Evolutionary conservation across 2,888 invertebrate genomes (phyloP), one percentile per base, ranked within the genome.

Genomic region (Ptychoptera albimana): DNA sequence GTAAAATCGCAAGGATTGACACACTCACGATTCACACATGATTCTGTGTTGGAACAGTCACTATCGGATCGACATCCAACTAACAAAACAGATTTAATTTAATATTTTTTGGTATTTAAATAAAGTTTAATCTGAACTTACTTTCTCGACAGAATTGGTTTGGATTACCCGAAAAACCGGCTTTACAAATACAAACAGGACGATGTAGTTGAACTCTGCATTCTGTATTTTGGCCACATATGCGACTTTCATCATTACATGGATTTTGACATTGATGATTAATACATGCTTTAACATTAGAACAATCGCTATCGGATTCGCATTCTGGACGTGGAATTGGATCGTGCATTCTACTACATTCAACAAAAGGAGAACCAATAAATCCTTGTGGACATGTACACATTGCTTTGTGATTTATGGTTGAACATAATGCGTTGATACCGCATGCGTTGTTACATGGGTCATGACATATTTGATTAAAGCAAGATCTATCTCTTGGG

Each of bases 61-160:
- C 79, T 78, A 59, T 91, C 85, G 40, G 79, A 77, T 53, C 84
- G 77, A 56, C 92, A 92, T 53, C 91, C 87, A 52, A 86, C 80
- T 79, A 61, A 40, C 69, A 46, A 51, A 48, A 45, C 13, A 29
- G 37, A 9, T 30, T 30, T 43, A 13, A 41, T 12, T 12, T 40
- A 14, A 16, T 37, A 14, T 14, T 23, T 35, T 29, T 39, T 30
- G 11, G 35, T 2, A 35, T 30, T 13, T 11, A 35, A 31, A 38
- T 10, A 32, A 39, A 36, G 44, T 10, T 29, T 37, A 2, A 14
- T 8, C 11, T 16, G 11, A 39, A 42, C 71, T 60, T 67, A 81
- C 80, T 77, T 58, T 82, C 76, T 54, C 79, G 77, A 56, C 87
- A 88, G 53, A 79, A 75, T 45, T 74, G 72, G 54, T 84, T 78